phyloP scores from a whole-genome alignment of 2,113 vertebrate species.

The Daubentonia madagascariensis region DNA sequence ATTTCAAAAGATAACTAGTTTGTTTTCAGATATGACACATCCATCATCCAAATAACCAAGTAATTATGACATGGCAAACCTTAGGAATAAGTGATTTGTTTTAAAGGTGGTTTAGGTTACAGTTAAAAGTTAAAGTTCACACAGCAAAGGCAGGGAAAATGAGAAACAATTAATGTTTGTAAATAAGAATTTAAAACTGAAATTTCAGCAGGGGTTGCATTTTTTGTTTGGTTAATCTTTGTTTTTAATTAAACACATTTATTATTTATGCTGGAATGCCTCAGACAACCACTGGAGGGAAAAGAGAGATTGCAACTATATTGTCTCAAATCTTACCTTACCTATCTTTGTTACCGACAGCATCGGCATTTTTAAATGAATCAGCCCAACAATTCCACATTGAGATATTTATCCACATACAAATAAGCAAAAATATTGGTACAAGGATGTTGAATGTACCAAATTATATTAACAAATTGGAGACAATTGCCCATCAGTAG shows the following conservation, averaged over 20 bases:
- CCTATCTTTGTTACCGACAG: background rate
- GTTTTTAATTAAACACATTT: constrained; percentile 12
- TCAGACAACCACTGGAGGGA: accelerated
- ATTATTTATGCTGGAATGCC: background rate
- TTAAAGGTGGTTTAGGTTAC: constrained; percentile 70
- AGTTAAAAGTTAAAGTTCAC: constrained; percentile 36
- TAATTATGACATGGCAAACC: constrained; percentile 30
- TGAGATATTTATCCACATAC: background rate
- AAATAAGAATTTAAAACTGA: constrained; percentile 29
- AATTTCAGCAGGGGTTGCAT: background rate
- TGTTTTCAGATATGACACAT: constrained; percentile 66
- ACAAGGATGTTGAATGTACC: background rate
- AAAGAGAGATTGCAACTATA: background rate
- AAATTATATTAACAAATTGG: background rate
- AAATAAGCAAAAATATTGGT: background rate
- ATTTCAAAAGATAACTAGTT: constrained; percentile 73
- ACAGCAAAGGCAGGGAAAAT: background rate
- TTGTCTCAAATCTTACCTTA: background rate
- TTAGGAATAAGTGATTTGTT: constrained; percentile 64
- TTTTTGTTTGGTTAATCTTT: background rate
- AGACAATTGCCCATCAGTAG: background rate
- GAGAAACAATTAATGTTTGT: background rate
- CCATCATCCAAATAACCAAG: constrained; percentile 55
- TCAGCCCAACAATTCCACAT: background rate
- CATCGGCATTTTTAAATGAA: background rate